phyloP scores from a whole-genome alignment of 2,113 vertebrate species.

The Pseudopodoces humilis region DNA sequence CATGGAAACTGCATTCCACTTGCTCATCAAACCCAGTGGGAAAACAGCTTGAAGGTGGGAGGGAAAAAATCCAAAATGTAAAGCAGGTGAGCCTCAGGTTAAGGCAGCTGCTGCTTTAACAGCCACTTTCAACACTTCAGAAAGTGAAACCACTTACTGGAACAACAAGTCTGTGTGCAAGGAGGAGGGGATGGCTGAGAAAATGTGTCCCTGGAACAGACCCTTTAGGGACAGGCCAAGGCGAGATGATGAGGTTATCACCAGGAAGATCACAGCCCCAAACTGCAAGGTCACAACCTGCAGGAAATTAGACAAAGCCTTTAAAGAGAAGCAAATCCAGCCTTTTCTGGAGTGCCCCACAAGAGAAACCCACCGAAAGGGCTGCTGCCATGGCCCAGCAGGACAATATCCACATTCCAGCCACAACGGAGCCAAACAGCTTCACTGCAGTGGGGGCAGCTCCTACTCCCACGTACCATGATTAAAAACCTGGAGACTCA shows the following conservation, averaged over 20 bases:
- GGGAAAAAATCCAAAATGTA: background rate
- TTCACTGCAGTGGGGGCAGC: background rate
- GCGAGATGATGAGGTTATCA: background rate
- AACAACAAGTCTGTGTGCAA: background rate
- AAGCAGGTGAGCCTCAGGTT: background rate
- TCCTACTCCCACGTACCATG: background rate
- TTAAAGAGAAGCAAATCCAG: background rate
- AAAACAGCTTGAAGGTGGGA: background rate
- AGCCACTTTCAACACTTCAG: background rate
- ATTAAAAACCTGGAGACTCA: background rate
- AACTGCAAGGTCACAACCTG: background rate
- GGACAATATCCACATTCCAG: background rate
- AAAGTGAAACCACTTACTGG: background rate
- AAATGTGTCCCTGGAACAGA: background rate
- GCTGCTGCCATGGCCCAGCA: background rate
- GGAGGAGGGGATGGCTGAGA: background rate
- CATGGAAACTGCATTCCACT: background rate
- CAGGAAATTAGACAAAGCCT: background rate
- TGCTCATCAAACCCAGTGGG: background rate
- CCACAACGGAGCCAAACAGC: background rate
- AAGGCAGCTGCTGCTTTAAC: background rate
- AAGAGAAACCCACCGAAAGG: background rate
- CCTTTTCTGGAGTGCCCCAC: background rate
- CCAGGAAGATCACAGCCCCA: background rate
- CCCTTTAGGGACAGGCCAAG: background rate